Base-by-base conservation (phyloP, 1,140 invertebrate species). In the Subanguina moxae region DNA sequence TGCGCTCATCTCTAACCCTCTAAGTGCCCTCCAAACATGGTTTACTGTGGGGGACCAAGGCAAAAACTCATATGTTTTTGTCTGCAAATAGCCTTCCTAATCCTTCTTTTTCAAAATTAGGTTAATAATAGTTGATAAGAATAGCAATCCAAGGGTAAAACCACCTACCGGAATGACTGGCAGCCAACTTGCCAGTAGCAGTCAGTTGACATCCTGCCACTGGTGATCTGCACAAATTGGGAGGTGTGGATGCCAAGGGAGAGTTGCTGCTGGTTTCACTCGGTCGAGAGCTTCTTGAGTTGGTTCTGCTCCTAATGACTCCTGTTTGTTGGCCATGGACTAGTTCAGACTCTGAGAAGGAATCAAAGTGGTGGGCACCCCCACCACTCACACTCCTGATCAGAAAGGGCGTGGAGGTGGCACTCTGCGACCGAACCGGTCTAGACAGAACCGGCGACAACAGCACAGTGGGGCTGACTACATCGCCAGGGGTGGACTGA, bases 391-490 rank as follows among this genome's bases (percentile, higher is more conserved):
- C 25, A 64, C 45, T 56, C 42, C 59, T 30, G 32, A 57, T 21
- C 42, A 78, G 63, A 27, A 75, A 78, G 5, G 80, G 68, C 28
- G 76, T 64, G 1, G 76, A 76, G 27, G 62, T 42, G 17, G 76
- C 78, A 27, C 76, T 80, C 62, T 70, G 80, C 17, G 80, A 82
- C 7, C 77, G 62, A 23, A 79, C 70, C 5, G 77, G 77, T 0
- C 77, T 66, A 13, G 77, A 82, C 8, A 79, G 43, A 15, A 79
- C 77, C 8, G 77, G 77, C 9, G 77, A 80, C 3, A 79, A 70
- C 46, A 79, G 70, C 25, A 79, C 70, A 13, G 77, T 80, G 17
- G 77, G 77, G 27, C 17, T 27, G 59, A 23, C 1, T 1, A 15
- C 27, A 13, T 72, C 62, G 19, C 62, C 61, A 0, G 68, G 64